Evolutionary conservation across 2,888 invertebrate species (phyloP), one percentile per base, ranked within the genome.

Genomic region (Liodrosophila aerea): DNA sequence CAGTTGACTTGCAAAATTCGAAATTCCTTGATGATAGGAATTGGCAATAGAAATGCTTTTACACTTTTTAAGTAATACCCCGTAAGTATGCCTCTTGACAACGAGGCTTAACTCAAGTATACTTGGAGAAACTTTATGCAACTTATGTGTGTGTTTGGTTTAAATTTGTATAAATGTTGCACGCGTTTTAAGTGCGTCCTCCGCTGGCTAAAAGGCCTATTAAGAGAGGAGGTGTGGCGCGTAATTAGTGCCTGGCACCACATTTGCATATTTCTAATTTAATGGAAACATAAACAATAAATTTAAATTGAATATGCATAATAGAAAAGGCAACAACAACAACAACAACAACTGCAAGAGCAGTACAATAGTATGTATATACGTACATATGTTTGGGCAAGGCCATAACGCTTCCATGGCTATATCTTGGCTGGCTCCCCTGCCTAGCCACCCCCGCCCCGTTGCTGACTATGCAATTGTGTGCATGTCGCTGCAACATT

Each of bases 401-500:
- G 51, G 58, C 46, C 54, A 39, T 27, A 49, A 41, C 41, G 50
- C 64, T 65, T 43, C 50, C 53, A 61, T 73, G 64, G 39, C 61
- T 47, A 18, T 50, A 33, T 7, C 29, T 7, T 18, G n/a, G n/a
- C n/a, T n/a, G n/a, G n/a, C n/a, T 16, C 31, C 22, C 16, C 13
- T 16, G 7, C 2, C 37, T 3, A n/a, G 8, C 3, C 11, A 31
- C 12, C 7, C 8, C 41, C 1, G 2, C 7, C 29, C 8, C 34
- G 7, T 30, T 7, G 1, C 51, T 0, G 16, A 7, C 27, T 15
- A 27, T 63, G 73, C 73, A 15, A 58, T 83, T 86, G 69, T 72
- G 59, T 80, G 87, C 87, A 87, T 87, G 86, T 86, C 87, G 87
- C 68, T 82, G 87, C 71, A 85, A 87, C 87, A 87, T 86, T 86